Evolutionary conservation across 2,888 invertebrate genomes (phyloP), one percentile per base, ranked within the genome.

Genomic region (Molorchus minor): DNA sequence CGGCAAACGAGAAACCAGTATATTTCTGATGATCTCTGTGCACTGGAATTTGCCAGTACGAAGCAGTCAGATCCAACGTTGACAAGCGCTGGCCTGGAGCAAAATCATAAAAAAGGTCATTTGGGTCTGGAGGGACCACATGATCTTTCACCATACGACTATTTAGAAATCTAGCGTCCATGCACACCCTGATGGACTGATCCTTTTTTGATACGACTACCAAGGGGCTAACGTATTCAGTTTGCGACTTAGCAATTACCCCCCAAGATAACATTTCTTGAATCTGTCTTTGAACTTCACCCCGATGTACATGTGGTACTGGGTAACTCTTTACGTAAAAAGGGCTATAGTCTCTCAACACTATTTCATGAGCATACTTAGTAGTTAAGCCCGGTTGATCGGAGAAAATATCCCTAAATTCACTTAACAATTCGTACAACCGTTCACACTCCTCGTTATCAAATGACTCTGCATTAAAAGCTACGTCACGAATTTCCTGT

Each of bases 141-240:
- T 25, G 25, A 25, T 25, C 25, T 8, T 25, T 25, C 8, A 25
- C 25, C 25, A 25, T 25, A 25, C 25, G 25, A 8, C 8, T 8
- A 25, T 25, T 25, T 25, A 3, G 8, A 25, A 25, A 25, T 8
- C 25, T 3, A 25, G 25, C 25, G 8, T 25, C 25, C 8, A 25
- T 3, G 8, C 25, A 25, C 3, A 25, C 25, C 15, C 15, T 13
- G 1, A 65, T 44, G 0, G 49, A 13, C 3, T 51, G 56, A 36
- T 61, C 61, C 38, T 64, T 62, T 29, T 69, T 70, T 2, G 45
- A 49, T 1, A 63, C 61, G 1, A 30, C 38, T 8, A 61, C 56
- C n/a, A 65, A 25, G 1, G 63, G 61, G 7, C 52, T 52, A 4
- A 63, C 45, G 53, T 57, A 63, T 12, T 55, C 52, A 0, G 63